Conservation (phyloP, 2,797 vertebrate species). For the Neoniphon sammara region DNA sequence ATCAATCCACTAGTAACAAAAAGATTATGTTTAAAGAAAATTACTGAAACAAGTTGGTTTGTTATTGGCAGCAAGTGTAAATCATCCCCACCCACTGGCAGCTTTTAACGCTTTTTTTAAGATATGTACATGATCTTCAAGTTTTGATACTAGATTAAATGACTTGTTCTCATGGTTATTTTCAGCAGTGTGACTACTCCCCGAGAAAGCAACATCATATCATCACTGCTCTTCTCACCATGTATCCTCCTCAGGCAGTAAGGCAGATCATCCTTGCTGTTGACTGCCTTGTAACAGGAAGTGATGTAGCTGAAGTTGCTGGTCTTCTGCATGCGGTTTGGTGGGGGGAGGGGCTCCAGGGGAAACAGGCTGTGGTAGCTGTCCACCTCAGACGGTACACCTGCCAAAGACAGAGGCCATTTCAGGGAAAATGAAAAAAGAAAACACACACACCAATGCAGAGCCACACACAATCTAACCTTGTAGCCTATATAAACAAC, state of each 20-base stretch:
- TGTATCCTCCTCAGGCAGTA: slow-evolving; percentile 99
- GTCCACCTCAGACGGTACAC: slow-evolving; percentile 97
- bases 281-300: slow-evolving; percentile 99
- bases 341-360: slow-evolving; percentile 93
- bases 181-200: neutral
- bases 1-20: too few relatives aligned
- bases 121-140: too few relatives aligned
- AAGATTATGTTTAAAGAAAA: too few relatives aligned
- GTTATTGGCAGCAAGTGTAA: too few relatives aligned
- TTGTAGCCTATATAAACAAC: too few relatives aligned
- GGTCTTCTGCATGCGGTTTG: slow-evolving; percentile 98
- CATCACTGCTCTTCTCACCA: slow-evolving; percentile 79
- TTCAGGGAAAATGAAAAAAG: neutral
- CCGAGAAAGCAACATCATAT: neutral
- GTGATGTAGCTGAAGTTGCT: slow-evolving; percentile 99
- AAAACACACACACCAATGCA: neutral
- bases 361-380: slow-evolving; percentile 99
- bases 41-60: too few relatives aligned
- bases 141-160: neutral
- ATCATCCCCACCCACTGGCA: too few relatives aligned
- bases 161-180: neutral
- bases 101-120: too few relatives aligned
- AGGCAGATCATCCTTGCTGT: slow-evolving; percentile 98
- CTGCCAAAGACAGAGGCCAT: slow-evolving; percentile 70
- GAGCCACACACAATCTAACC: neutral